A percentile compares a stretch with the other conserved stretches of the same genome.
phyloP scores from a whole-genome alignment of 2,797 vertebrate species.

The Platalea minor region DNA sequence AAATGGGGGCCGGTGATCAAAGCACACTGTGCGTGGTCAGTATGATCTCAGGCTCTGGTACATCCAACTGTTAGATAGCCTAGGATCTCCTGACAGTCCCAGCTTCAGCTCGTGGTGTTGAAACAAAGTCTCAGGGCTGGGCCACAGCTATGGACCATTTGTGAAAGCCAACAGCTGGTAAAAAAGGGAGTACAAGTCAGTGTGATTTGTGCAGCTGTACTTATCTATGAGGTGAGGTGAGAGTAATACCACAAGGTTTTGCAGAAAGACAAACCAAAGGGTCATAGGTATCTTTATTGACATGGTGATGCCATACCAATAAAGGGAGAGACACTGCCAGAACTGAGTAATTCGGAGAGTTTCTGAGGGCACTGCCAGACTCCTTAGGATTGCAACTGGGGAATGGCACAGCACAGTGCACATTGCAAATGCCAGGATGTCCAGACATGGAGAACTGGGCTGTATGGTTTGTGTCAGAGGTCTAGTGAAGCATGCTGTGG shows the following conservation, averaged over 20 bases:
- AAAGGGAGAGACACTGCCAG: not conserved
- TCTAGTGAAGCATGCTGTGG: not conserved
- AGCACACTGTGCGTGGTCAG: not conserved
- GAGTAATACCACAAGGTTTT: not conserved
- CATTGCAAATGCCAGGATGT: not conserved
- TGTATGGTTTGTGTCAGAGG: not conserved
- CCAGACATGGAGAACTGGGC: not conserved
- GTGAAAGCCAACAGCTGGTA: not conserved
- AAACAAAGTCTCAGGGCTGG: not conserved
- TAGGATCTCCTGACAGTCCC: not conserved
- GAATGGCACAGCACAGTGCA: not conserved
- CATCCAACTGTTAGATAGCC: not conserved
- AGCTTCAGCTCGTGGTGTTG: not conserved
- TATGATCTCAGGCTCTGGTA: not conserved
- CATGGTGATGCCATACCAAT: not conserved
- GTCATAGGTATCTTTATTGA: not conserved
- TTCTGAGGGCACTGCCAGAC: not conserved
- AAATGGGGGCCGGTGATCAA: not conserved
- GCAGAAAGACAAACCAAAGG: accelerated
- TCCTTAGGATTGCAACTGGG: not conserved
- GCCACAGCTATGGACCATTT: not conserved
- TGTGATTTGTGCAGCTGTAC: not conserved
- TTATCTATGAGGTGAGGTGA: not conserved
- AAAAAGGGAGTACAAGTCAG: not conserved
- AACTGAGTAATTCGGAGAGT: not conserved